phyloP scores from a whole-genome alignment of 2,888 invertebrate genomes.

The Aphelenchoides bicaudatus region DNA sequence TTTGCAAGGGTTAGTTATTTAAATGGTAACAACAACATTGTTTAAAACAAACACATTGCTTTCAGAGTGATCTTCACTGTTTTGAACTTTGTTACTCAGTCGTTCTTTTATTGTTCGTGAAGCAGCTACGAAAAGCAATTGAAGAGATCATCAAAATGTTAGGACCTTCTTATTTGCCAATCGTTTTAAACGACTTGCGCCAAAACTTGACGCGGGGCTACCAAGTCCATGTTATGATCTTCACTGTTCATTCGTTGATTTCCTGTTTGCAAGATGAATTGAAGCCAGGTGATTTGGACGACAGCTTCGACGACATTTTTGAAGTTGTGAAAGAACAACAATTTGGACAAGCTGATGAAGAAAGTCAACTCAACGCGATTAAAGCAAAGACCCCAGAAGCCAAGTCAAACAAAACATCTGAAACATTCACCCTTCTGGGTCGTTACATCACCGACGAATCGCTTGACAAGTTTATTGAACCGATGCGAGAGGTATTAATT shows the following conservation, averaged over 20 bases:
- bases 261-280: constrained; percentile 68
- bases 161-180: constrained; percentile 76
- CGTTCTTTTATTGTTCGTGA: constrained; percentile 68
- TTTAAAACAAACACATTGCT: neutral
- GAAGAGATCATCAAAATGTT: constrained; percentile 81
- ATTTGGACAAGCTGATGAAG: constrained; percentile 81
- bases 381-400: constrained; percentile 70
- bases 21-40: too few species aligned
- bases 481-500: constrained; percentile 72
- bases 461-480: constrained; percentile 70
- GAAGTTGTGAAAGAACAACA: constrained; percentile 68
- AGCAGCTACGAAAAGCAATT: constrained; percentile 80
- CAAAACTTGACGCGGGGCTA: constrained; percentile 79
- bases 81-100: constrained; percentile 83
- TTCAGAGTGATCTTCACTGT: constrained; percentile 67
- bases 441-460: constrained; percentile 23
- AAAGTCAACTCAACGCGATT: constrained; percentile 83
- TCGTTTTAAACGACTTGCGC: constrained; percentile 76
- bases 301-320: constrained; percentile 73
- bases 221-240: constrained; percentile 85
- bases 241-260: constrained; percentile 79
- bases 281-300: constrained; percentile 75
- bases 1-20: constrained; percentile 69
- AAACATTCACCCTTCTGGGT: constrained; percentile 33
- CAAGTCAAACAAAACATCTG: constrained; percentile 70